phyloP scores from a whole-genome alignment of 2,113 vertebrate species.

The Erythrocercus mccallii region DNA sequence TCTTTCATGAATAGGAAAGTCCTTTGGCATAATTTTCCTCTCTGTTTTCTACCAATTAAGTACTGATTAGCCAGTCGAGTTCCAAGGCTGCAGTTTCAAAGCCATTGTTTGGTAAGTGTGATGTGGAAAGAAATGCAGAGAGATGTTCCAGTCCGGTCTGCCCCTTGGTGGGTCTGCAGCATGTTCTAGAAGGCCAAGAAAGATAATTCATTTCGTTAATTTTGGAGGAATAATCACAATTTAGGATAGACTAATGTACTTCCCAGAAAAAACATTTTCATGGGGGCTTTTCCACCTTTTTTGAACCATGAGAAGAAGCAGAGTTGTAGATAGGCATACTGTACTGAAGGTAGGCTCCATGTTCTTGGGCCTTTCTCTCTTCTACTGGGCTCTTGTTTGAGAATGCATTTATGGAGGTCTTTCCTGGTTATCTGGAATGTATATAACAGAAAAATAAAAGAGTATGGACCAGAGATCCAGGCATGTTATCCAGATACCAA shows the following conservation, averaged over 20 bases:
- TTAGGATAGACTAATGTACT: neutral
- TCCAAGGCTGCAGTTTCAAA: neutral
- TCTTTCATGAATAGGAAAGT: neutral
- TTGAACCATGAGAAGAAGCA: neutral
- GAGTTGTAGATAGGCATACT: neutral
- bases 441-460: neutral
- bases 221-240: neutral
- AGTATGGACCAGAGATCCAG: neutral
- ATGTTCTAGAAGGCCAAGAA: neutral
- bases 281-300: neutral
- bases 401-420: neutral
- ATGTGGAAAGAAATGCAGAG: neutral
- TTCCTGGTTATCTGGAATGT: neutral
- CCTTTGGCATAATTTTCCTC: neutral
- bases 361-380: neutral
- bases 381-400: neutral
- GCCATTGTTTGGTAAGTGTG: accelerated
- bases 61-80: neutral
- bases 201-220: neutral
- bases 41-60: neutral
- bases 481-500: neutral
- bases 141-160: neutral
- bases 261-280: neutral
- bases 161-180: neutral
- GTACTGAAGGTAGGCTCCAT: neutral